Conservation (phyloP, 2,113 vertebrate genomes). For the Arenaria interpres region DNA sequence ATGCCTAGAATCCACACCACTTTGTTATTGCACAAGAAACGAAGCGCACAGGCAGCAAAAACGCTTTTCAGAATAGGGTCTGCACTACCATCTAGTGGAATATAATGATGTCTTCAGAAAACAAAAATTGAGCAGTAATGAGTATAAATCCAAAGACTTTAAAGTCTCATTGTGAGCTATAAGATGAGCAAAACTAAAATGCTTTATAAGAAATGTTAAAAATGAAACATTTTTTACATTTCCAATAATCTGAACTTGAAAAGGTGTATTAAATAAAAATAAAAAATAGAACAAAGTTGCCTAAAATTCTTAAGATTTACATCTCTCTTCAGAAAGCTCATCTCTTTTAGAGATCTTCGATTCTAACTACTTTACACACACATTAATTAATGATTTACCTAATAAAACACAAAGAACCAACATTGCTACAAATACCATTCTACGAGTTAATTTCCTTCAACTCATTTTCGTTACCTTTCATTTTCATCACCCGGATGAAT, state of each 20-base stretch:
- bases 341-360: not conserved
- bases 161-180: not conserved
- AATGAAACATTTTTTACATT: not conserved
- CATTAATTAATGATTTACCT: not conserved
- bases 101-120: not conserved
- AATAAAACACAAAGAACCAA: not conserved
- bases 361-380: not conserved
- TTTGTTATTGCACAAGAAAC: not conserved
- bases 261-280: not conserved
- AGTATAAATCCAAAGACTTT: not conserved
- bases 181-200: not conserved
- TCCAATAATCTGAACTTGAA: not conserved
- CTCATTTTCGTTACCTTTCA: not conserved
- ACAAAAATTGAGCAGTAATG: not conserved
- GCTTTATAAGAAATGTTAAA: not conserved
- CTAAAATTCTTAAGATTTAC: not conserved
- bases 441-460: not conserved
- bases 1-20: not conserved
- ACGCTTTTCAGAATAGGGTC: not conserved
- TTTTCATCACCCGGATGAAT: not conserved
- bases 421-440: not conserved
- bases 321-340: not conserved
- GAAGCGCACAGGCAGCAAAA: not conserved
- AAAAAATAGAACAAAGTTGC: not conserved
- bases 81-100: conserved; percentile 60